Evolutionary conservation across 2,888 invertebrate genomes (phyloP), one percentile per base, ranked within the genome.

Genomic region (Myopa testacea): DNA sequence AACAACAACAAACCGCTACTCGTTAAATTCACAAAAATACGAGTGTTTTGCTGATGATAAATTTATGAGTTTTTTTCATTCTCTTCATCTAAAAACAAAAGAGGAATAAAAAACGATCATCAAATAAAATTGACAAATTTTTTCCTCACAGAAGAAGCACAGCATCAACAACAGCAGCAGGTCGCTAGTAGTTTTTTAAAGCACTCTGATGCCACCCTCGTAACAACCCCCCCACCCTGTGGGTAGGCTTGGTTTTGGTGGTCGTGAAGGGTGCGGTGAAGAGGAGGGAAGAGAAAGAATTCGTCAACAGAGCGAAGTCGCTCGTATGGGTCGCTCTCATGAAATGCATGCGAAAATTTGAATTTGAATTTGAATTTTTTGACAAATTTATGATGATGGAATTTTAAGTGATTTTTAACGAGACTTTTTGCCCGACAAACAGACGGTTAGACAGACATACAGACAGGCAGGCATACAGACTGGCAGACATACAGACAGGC

Each of bases 321-420:
- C 45, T 45, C 45, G 45, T 45, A 45, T 10, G 26, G 26, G n/a
- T n/a, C 34, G 34, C 75, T 58, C 38, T 67, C 52, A 67, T 50
- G 68, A 69, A 75, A 69, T 60, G 75, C 60, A 75, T 75, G 75
- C 68, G 60, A 63, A 75, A 69, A 75, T 69, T 75, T 75, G 75
- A 69, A 75, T 83, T 83, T 81, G 68, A 69, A 75, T 69, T 75
- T 75, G 75, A 69, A 75, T 83, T 83, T 81, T 86, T 85, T 87
- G 86, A 87, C 85, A 87, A 87, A 87, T 87, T 87, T 87, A 87
- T 87, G 87, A 87, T 87, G 87, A 87, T 87, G 87, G 87, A 86
- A 86, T 85, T 87, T 87, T 87, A 87, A 87, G 87, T 87, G 87
- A 87, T 87, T 87, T 87, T 87, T 87, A 87, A 87, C 87, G 87